Evolutionary conservation across 2,113 vertebrate species (phyloP).

Genomic region (Saguinus midas): DNA sequence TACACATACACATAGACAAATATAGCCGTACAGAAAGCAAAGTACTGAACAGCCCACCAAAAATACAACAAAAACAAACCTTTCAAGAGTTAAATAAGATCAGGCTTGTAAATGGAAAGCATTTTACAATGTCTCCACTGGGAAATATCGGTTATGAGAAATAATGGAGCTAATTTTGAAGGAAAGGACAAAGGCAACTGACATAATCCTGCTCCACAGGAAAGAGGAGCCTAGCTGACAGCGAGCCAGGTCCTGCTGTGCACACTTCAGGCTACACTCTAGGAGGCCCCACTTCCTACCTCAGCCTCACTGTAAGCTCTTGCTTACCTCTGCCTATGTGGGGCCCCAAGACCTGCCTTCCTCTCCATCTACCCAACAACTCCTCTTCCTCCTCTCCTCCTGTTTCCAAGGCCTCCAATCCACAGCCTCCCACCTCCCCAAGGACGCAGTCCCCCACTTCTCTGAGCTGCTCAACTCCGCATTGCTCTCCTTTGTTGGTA

Average conservation of each 20-base stretch:
- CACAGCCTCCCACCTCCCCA: background rate
- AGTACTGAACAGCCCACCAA: background rate
- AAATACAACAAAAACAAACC: background rate
- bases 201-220: background rate
- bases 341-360: background rate
- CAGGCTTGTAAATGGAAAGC: background rate
- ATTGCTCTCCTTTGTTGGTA: background rate
- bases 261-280: too few species aligned
- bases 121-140: background rate
- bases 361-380: background rate
- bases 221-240: background rate
- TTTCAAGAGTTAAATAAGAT: background rate
- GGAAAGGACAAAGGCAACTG: background rate
- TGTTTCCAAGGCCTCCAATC: background rate
- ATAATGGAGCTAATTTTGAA: background rate
- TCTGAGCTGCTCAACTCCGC: background rate
- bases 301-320: background rate
- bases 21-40: background rate
- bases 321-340: background rate
- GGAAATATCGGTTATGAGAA: background rate
- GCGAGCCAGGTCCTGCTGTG: accelerated
- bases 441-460: background rate
- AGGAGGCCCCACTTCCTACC: background rate
- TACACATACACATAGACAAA: too few species aligned
- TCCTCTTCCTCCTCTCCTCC: background rate